Percentiles rank a stretch among this genome's conserved stretches.
These are phyloP conservation scores for Cerastis rubricosa DNA, from an alignment of 2,888 invertebrate species.

Conservation along the genomic window DNA sequence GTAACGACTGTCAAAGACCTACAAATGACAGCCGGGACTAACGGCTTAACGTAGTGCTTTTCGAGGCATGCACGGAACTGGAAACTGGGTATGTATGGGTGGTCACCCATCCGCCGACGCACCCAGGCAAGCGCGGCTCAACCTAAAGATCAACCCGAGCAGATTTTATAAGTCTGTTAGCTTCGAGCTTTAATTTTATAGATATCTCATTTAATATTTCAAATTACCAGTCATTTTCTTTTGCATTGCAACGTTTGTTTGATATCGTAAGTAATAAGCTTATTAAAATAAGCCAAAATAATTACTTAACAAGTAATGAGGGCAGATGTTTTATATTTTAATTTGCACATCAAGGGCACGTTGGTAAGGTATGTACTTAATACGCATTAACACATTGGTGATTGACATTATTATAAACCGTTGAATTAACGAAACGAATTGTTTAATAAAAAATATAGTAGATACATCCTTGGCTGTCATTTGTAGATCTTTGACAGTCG, in stretches of 20 bases:
- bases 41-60: background rate
- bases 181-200: background rate
- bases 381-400: conserved; percentile 34
- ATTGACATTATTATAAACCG: conserved; percentile 46
- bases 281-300: conserved; percentile 37
- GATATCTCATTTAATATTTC: background rate
- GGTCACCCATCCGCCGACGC: background rate
- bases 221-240: background rate
- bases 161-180: background rate
- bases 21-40: background rate
- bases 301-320: conserved; percentile 17
- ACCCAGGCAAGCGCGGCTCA: background rate
- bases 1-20: background rate
- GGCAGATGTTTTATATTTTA: conserved; percentile 40
- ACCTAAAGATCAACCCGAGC: background rate
- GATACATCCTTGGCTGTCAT: no score
- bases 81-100: background rate
- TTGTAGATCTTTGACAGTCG: no score
- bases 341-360: conserved; percentile 35
- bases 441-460: background rate
- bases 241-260: background rate
- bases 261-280: conserved; percentile 20
- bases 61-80: background rate
- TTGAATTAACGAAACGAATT: background rate
- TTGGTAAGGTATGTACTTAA: conserved; percentile 24